Percentiles rank a stretch among this genome's conserved stretches.
Conservation (phyloP, 1,140 invertebrate species). For the Zaprionus inermis region DNA sequence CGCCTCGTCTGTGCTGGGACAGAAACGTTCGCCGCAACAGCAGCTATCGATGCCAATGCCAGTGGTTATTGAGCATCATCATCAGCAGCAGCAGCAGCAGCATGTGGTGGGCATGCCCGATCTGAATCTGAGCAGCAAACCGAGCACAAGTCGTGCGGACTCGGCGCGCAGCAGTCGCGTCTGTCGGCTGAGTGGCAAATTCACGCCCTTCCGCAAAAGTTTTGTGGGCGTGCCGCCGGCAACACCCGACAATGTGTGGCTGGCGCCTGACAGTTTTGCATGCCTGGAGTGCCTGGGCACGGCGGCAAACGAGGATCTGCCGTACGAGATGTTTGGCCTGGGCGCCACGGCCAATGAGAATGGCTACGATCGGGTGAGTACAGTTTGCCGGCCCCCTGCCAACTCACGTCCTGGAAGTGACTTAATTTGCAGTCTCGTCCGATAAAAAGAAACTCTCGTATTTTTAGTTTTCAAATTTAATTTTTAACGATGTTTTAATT, state of each 20-base stretch:
- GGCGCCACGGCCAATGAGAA: constrained; percentile 60
- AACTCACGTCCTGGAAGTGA: too few relatives aligned
- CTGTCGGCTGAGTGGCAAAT: constrained; percentile 69
- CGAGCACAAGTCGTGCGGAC: constrained; percentile 77
- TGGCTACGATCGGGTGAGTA: constrained; percentile 72
- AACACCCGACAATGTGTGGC: constrained; percentile 84
- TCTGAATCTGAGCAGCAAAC: constrained; percentile 60
- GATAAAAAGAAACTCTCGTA: too few relatives aligned
- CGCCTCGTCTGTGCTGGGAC: not conserved
- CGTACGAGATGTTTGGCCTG: constrained; percentile 80
- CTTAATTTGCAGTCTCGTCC: too few relatives aligned
- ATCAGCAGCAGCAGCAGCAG: constrained; percentile 12
- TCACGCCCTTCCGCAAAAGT: constrained; percentile 72
- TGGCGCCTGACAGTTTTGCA: constrained; percentile 90
- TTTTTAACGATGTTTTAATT: too few relatives aligned
- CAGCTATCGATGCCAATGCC: constrained; percentile 84
- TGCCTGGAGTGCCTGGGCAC: constrained; percentile 90
- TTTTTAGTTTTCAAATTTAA: too few relatives aligned
- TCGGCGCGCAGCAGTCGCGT: constrained; percentile 73
- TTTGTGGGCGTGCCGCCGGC: constrained; percentile 76
- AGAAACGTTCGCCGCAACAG: constrained; percentile 85
- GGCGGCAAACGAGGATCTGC: constrained; percentile 85
- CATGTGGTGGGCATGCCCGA: constrained; percentile 58
- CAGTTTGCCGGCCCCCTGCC: too few relatives aligned
- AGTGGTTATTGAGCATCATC: constrained; percentile 87